Evolutionary conservation across 2,797 vertebrate genomes (phyloP), one percentile per base, ranked within the genome.

Genomic region (Sciaenops ocellatus): DNA sequence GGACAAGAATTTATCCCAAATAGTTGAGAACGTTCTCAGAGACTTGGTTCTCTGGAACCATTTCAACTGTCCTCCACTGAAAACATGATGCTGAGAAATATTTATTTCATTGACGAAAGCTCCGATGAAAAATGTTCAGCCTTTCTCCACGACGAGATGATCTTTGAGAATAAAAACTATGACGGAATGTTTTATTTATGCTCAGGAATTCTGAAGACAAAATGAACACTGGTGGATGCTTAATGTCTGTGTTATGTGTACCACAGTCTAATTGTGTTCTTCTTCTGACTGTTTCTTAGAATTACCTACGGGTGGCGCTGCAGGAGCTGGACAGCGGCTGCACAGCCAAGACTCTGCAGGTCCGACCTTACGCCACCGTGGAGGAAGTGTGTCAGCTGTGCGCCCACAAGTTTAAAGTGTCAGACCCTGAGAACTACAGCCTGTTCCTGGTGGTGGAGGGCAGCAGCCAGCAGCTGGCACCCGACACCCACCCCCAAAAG

Each of bases 291-390:
- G 10, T 57, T 22, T 62, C 73, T 47, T 94, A 99, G 98, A 98
- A 97, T 92, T 98, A 97, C 90, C 95, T 98, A 82, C 95, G 97
- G 20, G 98, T 98, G 83, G 97, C 97, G 0, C 94, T 99, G 89
- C 97, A 98, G 88, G 96, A 96, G 60, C 92, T 95, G 44, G 94
- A 94, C 92, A 97, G 95, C 0, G 97, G 97, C 63, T 98, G 97
- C 73, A 98, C 97, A 0, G 97, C 97, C 5, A 99, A 98, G 90
- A 99, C 97, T 1, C 93, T 99, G 28, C 91, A 95, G 3, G 97
- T 99, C 5, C 93, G 86, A 5, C 97, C 97, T 0, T 95, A 96
- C 0, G 94, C 96, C 80, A 97, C 97, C 2, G 96, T 96, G 0
- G 96, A 97, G 82, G 98, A 99, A 0, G 96, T 99, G 18, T 98